Evolutionary conservation across 1,140 invertebrate species (phyloP).

Genomic region (Pantala flavescens): DNA sequence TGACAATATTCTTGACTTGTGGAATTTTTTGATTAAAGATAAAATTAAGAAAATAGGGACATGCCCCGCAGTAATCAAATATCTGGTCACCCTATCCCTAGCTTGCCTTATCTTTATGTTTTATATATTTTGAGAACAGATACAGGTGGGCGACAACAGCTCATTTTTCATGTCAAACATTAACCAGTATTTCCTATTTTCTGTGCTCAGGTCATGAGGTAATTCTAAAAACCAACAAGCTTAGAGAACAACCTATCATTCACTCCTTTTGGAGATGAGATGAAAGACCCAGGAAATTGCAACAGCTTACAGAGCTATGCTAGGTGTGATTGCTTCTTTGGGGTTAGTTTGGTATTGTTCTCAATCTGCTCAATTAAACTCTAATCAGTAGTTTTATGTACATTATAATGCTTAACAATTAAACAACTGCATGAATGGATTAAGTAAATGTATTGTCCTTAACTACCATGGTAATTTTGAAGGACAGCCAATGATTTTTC

Average conservation of each 20-base stretch:
- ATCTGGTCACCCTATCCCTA: neutral
- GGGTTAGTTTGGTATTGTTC: neutral
- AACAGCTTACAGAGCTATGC: neutral
- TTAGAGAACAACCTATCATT: neutral
- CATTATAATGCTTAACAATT: neutral
- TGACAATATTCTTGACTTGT: too few species aligned
- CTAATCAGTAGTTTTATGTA: neutral
- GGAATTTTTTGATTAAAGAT: too few species aligned
- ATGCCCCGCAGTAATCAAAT: too few species aligned
- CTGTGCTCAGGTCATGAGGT: neutral
- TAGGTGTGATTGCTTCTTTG: neutral
- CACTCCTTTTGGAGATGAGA: neutral
- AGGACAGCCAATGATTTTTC: neutral
- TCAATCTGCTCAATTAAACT: neutral
- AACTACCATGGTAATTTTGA: neutral
- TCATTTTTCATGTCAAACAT: neutral
- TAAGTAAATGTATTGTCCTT: neutral
- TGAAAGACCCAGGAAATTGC: neutral
- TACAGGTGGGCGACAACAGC: neutral
- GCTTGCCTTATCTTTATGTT: neutral
- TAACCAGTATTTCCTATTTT: neutral
- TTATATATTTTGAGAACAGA: neutral
- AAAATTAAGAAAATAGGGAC: too few species aligned
- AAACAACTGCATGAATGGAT: neutral
- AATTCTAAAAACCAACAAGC: slow-evolving; percentile 2